Conservation (phyloP, 1,140 invertebrate genomes). For the Euura saliciscinereae region DNA sequence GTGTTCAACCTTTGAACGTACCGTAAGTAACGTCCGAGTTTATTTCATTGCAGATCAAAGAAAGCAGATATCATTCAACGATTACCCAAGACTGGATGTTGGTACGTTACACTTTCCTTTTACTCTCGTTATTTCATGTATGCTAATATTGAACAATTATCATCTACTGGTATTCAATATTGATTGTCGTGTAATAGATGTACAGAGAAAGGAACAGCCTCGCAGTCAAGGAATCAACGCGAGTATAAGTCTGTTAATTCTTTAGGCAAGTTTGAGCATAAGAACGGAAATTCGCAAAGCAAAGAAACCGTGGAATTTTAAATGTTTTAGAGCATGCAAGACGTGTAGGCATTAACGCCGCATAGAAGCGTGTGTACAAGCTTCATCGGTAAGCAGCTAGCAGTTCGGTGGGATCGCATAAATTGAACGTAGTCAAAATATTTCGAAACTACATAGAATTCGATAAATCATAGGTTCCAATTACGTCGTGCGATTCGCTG, state of each 20-base stretch:
- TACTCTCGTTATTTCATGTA: neutral
- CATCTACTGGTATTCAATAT: neutral
- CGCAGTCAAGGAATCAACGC: neutral
- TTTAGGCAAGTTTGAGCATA: neutral
- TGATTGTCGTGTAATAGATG: neutral
- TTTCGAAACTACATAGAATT: too few species aligned
- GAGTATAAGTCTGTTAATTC: neutral
- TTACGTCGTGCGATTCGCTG: too few species aligned
- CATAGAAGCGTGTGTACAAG: too few species aligned
- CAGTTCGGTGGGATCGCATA: too few species aligned
- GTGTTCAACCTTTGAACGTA: too few species aligned
- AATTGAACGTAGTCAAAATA: too few species aligned
- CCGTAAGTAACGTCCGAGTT: neutral
- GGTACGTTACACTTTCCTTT: slow-evolving; percentile 40
- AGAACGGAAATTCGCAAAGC: neutral
- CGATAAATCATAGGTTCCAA: too few species aligned
- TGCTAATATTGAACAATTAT: neutral
- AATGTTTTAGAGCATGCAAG: neutral
- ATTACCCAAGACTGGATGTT: slow-evolving; percentile 55
- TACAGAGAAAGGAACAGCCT: neutral
- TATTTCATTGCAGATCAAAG: slow-evolving; percentile 52
- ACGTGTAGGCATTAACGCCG: neutral
- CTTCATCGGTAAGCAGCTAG: too few species aligned
- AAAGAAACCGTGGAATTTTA: neutral
- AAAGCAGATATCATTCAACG: slow-evolving; percentile 52